Percentiles rank a stretch among this genome's conserved stretches.
phyloP scores from a whole-genome alignment of 2,888 invertebrate species.

The Temnothorax ravouxi region DNA sequence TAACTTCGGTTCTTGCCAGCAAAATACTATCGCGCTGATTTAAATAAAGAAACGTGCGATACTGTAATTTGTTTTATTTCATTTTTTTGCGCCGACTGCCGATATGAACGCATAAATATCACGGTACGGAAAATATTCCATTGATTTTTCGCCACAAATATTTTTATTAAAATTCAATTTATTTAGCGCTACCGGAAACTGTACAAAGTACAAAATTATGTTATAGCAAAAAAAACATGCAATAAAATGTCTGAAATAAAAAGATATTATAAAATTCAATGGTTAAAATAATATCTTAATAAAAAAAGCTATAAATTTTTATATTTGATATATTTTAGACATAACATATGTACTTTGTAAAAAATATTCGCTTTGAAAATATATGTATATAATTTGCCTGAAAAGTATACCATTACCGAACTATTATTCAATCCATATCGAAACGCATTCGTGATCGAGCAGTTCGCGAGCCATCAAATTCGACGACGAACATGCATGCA shows the following conservation, averaged over 20 bases:
- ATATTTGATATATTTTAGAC: background rate
- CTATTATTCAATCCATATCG: no score
- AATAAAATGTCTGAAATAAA: background rate
- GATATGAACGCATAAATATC: constrained; percentile 37
- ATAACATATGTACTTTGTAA: background rate
- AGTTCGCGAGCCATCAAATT: no score
- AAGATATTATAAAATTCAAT: constrained; percentile 16
- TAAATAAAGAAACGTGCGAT: constrained; percentile 40
- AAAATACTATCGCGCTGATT: constrained; percentile 7
- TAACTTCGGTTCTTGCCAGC: constrained; percentile 20
- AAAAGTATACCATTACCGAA: no score
- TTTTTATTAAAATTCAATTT: constrained; percentile 41
- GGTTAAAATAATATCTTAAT: background rate
- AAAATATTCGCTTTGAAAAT: no score
- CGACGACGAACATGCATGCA: no score
- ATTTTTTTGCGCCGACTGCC: constrained; percentile 5
- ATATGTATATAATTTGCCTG: no score
- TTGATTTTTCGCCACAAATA: constrained; percentile 29
- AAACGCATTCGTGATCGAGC: no score
- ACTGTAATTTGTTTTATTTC: constrained; percentile 27
- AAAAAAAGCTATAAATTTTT: background rate
- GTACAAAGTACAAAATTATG: constrained; percentile 32
- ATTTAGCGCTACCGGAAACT: constrained; percentile 17
- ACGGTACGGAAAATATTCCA: constrained; percentile 35
- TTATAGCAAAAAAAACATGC: background rate